phyloP scores from a whole-genome alignment of 2,797 vertebrate species.

The Falco berigora region DNA sequence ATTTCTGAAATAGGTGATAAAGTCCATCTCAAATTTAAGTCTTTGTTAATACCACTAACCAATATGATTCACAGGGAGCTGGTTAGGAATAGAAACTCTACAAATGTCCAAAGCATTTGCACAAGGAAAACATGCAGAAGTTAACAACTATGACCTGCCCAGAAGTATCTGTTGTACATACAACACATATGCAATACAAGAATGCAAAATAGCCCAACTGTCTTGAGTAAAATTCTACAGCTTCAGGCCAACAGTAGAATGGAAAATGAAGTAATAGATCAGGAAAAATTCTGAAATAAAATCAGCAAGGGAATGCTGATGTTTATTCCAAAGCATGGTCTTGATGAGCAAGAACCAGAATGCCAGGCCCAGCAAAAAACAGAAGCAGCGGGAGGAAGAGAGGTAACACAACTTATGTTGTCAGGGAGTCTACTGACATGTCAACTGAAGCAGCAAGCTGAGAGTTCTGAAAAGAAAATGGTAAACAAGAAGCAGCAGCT shows the following conservation, averaged over 20 bases:
- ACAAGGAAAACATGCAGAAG: neutral
- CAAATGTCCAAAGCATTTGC: neutral
- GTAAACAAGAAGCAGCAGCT: constrained; percentile 1
- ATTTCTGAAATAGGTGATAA: neutral
- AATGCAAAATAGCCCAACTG: neutral
- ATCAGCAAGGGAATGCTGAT: neutral
- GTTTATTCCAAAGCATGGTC: neutral
- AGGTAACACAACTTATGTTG: neutral
- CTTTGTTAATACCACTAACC: neutral
- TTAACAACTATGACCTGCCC: neutral
- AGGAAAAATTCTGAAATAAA: neutral
- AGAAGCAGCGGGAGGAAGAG: neutral
- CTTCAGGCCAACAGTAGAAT: neutral
- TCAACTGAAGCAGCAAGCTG: neutral
- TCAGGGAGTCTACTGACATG: neutral
- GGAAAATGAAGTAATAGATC: neutral
- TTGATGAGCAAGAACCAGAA: neutral
- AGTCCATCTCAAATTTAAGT: neutral
- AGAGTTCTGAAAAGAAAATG: neutral
- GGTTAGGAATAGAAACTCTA: neutral
- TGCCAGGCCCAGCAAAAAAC: neutral
- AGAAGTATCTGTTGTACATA: neutral
- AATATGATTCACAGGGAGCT: neutral
- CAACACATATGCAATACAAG: neutral
- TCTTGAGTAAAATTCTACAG: neutral